Conservation (phyloP, 2,888 invertebrate species). For the Malthinus flaveolus region DNA sequence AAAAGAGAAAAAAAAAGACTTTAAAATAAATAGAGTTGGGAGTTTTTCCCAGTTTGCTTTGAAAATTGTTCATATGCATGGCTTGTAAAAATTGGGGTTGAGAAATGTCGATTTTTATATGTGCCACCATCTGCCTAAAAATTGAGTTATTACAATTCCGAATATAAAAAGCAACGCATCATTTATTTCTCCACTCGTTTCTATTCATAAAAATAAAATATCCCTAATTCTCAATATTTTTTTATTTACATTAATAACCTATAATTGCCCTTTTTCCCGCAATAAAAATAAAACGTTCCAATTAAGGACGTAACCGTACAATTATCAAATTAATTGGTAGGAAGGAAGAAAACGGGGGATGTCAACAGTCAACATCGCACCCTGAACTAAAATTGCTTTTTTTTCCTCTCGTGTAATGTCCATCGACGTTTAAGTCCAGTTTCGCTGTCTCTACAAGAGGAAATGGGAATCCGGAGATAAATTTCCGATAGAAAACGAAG, state of each 20-base stretch:
- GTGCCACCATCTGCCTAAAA: constrained; percentile 2
- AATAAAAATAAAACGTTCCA: constrained; percentile 11
- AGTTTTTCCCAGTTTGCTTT: neutral
- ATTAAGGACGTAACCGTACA: constrained; percentile 10
- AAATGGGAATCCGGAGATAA: constrained; percentile 27
- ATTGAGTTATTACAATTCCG: neutral
- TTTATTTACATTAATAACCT: too few relatives aligned
- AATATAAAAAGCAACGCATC: too few relatives aligned
- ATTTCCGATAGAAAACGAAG: constrained; percentile 27
- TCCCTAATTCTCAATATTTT: too few relatives aligned
- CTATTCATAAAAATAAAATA: too few relatives aligned
- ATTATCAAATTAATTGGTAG: constrained; percentile 16
- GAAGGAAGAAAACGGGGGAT: constrained; percentile 16
- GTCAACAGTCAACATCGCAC: constrained; percentile 1
- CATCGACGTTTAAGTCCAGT: constrained; percentile 16
- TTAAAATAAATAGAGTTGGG: constrained; percentile 2
- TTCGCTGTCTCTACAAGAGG: constrained; percentile 11
- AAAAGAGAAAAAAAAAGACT: neutral
- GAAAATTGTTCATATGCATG: neutral
- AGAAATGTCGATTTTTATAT: constrained; percentile 5
- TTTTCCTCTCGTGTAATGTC: constrained; percentile 10
- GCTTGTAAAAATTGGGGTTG: neutral
- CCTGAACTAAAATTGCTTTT: constrained; percentile 7
- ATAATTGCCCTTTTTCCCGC: neutral
- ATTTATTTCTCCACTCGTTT: too few relatives aligned